These are phyloP conservation scores for Oscheius sp. DNA, from an alignment of 2,888 invertebrate species.

Conservation along the genomic window DNA sequence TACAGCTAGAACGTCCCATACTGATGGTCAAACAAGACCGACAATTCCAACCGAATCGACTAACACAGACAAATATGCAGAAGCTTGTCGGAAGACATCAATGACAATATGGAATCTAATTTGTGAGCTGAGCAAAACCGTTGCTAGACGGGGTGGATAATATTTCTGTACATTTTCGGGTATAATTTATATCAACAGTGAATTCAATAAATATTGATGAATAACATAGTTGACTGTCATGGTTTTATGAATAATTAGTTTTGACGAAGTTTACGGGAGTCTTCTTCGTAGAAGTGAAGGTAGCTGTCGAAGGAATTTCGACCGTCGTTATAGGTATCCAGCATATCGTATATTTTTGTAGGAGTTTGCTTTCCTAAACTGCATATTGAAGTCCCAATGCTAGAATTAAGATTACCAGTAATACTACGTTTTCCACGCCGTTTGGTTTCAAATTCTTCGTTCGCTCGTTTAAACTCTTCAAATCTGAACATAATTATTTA, in stretches of 20 bases:
- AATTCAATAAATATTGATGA: neutral
- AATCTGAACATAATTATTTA: slow-evolving; percentile 12
- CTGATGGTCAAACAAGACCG: neutral
- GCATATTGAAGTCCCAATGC: neutral
- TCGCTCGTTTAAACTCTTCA: slow-evolving; percentile 36
- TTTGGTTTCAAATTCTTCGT: slow-evolving; percentile 35
- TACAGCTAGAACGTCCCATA: too few relatives aligned
- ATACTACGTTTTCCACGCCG: slow-evolving; percentile 27
- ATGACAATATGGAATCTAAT: slow-evolving; percentile 25
- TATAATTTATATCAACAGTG: slow-evolving; percentile 1
- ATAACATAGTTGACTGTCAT: neutral
- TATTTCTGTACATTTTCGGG: neutral
- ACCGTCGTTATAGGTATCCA: slow-evolving; percentile 25
- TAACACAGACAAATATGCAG: neutral
- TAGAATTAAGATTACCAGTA: neutral
- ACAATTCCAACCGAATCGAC: neutral
- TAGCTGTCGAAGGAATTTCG: slow-evolving; percentile 3
- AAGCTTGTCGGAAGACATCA: slow-evolving; percentile 16
- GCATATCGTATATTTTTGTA: slow-evolving; percentile 28
- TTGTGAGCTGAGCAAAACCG: slow-evolving; percentile 27
- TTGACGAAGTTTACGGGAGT: slow-evolving; percentile 3
- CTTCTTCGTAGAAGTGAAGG: slow-evolving; percentile 27
- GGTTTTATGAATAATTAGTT: too few relatives aligned
- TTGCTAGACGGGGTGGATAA: slow-evolving; percentile 15
- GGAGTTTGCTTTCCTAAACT: slow-evolving; percentile 27